Evolutionary conservation across 2,888 invertebrate species (phyloP).

Genomic region (Apodemia mormo): DNA sequence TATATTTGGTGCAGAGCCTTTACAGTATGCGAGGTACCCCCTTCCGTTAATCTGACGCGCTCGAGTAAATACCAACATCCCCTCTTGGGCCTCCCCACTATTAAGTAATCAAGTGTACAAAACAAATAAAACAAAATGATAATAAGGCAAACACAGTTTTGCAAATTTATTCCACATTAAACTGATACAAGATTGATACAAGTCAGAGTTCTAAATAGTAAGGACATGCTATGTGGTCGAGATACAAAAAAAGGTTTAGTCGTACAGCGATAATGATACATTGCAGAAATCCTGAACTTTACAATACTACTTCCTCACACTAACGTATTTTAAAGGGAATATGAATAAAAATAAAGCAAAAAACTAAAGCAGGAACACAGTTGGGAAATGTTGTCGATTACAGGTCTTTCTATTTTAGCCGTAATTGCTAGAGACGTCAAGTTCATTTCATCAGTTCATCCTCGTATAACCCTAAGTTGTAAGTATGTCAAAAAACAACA

Average conservation of each 20-base stretch:
- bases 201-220: slow-evolving; percentile 77
- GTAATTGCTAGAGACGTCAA: slow-evolving; percentile 67
- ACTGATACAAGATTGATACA: slow-evolving; percentile 81
- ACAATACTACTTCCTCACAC: slow-evolving; percentile 80
- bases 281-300: slow-evolving; percentile 78
- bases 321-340: slow-evolving; percentile 76
- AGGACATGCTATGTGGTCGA: slow-evolving; percentile 76
- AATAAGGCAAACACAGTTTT: slow-evolving; percentile 83
- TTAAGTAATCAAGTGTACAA: not conserved
- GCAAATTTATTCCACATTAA: slow-evolving; percentile 82
- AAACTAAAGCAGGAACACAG: slow-evolving; percentile 81
- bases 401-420: slow-evolving; percentile 75
- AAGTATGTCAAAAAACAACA: slow-evolving; percentile 81
- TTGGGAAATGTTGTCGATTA: slow-evolving; percentile 79
- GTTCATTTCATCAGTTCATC: slow-evolving; percentile 70
- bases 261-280: slow-evolving; percentile 76
- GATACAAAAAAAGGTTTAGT: slow-evolving; percentile 70
- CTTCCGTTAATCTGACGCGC: no score
- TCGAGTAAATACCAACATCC: no score
- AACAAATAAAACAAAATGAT: slow-evolving; percentile 58
- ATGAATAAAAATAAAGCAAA: slow-evolving; percentile 80
- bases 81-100: no score
- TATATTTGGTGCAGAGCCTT: no score
- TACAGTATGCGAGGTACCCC: no score
- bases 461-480: slow-evolving; percentile 76